These are phyloP conservation scores for Lepetodrilus schrolli DNA, from an alignment of 2,888 invertebrate genomes.

Conservation along the genomic window DNA sequence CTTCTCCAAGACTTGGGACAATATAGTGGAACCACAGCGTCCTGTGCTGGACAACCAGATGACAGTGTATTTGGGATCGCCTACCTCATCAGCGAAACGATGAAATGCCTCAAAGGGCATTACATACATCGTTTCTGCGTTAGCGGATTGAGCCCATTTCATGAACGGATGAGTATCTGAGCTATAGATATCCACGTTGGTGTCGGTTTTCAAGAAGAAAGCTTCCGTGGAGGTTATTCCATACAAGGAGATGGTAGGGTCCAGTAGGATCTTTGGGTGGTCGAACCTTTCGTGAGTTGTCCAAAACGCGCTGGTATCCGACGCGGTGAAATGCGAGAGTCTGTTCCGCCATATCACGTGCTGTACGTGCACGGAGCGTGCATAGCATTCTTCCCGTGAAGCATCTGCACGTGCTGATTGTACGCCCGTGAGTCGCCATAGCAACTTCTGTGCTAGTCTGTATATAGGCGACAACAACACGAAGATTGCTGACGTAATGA, in stretches of 20 bases:
- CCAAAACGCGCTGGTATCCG: not conserved
- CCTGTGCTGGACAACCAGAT: slow-evolving; percentile 53
- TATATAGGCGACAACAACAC: not conserved
- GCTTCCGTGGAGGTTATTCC: slow-evolving; percentile 42
- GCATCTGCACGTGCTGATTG: not conserved
- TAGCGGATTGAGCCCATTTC: slow-evolving; percentile 48
- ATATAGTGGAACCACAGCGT: slow-evolving; percentile 54
- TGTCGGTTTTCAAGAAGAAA: slow-evolving; percentile 44
- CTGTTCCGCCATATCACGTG: not conserved
- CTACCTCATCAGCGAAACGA: slow-evolving; percentile 42
- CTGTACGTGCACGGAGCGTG: not conserved
- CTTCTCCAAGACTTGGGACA: slow-evolving; percentile 48
- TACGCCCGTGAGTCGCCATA: not conserved
- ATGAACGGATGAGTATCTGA: slow-evolving; percentile 44
- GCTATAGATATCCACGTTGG: slow-evolving; percentile 41
- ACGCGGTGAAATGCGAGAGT: not conserved
- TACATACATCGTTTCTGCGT: slow-evolving; percentile 41
- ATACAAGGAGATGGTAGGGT: slow-evolving; percentile 46
- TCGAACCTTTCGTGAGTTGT: slow-evolving; percentile 33
- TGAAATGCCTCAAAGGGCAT: slow-evolving; percentile 45
- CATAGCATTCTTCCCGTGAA: not conserved
- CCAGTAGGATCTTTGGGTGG: slow-evolving; percentile 43
- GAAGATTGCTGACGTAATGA: too few species aligned
- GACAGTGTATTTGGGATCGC: slow-evolving; percentile 42
- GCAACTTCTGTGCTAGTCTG: not conserved